These are phyloP conservation scores for Anolis apletophallus DNA, from an alignment of 2,797 vertebrate species.

Conservation along the genomic window DNA sequence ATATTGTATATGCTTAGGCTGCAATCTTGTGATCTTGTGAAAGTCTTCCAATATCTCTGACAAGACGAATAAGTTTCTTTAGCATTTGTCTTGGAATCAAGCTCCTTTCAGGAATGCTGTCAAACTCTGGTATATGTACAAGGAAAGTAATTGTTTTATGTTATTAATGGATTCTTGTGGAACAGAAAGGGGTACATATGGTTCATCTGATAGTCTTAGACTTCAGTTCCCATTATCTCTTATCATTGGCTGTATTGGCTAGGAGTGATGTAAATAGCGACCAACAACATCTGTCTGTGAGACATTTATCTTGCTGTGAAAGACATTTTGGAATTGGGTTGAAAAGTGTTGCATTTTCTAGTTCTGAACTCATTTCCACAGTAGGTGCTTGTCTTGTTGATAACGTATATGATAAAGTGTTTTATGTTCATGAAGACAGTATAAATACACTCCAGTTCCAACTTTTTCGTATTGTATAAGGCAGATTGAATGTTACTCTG, in stretches of 20 bases:
- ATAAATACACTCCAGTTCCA: neutral
- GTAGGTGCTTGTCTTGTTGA: neutral
- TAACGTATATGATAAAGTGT: neutral
- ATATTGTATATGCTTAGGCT: neutral
- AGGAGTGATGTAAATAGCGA: neutral
- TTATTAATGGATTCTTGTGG: neutral
- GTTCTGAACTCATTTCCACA: neutral
- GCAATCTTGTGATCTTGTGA: neutral
- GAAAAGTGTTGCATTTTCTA: neutral
- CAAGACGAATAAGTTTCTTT: neutral
- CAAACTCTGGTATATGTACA: neutral
- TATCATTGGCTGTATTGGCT: neutral
- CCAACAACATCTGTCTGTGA: neutral
- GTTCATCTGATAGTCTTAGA: neutral
- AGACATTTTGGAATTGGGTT: neutral
- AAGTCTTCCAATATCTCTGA: neutral
- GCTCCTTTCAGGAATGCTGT: neutral
- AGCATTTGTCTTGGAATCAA: neutral
- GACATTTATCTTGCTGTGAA: neutral
- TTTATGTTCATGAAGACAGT: neutral
- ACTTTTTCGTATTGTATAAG: neutral
- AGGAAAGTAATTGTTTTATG: neutral
- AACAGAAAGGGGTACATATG: neutral
- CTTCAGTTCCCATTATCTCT: neutral
- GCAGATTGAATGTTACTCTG: no score